Conservation (phyloP, 2,797 vertebrate genomes). For the Siniperca obscura region DNA sequence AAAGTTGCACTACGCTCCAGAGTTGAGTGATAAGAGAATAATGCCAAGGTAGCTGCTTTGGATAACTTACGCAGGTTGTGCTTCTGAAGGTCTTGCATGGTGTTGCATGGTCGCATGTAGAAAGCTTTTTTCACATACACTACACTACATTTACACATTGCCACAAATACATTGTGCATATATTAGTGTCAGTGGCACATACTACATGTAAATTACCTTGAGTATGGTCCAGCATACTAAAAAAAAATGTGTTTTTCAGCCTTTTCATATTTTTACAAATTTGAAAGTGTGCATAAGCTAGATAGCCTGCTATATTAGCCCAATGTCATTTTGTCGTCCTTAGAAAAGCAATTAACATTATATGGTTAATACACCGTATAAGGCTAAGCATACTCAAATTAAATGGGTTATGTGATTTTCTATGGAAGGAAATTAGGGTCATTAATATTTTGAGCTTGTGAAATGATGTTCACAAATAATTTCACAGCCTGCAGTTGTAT, state of each 20-base stretch:
- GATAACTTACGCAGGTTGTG: constrained; percentile 18
- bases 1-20: constrained; percentile 20
- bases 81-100: constrained; percentile 4
- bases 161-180: not conserved
- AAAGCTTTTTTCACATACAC: constrained; percentile 14
- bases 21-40: constrained; percentile 34
- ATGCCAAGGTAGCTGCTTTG: constrained; percentile 19
- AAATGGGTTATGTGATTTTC: not conserved
- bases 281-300: not conserved
- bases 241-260: not conserved
- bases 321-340: too few relatives aligned
- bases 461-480: too few relatives aligned
- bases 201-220: not conserved
- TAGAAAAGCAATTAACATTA: too few relatives aligned
- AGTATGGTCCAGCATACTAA: not conserved
- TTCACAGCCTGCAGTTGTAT: too few relatives aligned
- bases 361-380: not conserved
- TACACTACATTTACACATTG: not conserved
- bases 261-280: not conserved
- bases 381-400: too few relatives aligned
- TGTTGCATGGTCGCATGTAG: not conserved
- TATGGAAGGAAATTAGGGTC: too few relatives aligned
- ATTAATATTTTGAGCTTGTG: too few relatives aligned
- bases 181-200: not conserved
- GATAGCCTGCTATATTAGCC: too few relatives aligned